These are phyloP conservation scores for Noctuana brunneofusca DNA, from an alignment of 2,888 invertebrate species.

Conservation along the genomic window DNA sequence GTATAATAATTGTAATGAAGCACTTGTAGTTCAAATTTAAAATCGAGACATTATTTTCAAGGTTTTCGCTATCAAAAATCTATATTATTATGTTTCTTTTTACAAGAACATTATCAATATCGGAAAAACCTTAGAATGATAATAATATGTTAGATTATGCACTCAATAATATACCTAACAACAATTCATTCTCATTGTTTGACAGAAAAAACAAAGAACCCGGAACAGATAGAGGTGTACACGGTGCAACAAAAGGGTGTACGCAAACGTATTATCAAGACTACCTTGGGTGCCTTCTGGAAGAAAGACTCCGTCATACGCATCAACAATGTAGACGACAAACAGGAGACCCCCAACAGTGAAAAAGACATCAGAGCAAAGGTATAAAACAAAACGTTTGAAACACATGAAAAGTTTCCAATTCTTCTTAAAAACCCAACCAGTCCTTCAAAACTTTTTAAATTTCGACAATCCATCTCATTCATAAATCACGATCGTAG, in stretches of 20 bases:
- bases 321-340: constrained; percentile 89
- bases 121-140: not conserved
- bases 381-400: constrained; percentile 61
- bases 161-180: not conserved
- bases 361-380: constrained; percentile 87
- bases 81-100: too few relatives aligned
- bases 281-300: constrained; percentile 87
- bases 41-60: too few relatives aligned
- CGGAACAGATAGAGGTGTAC: constrained; percentile 87
- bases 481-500: constrained; percentile 17
- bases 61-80: too few relatives aligned
- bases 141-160: not conserved
- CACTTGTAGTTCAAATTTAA: not conserved
- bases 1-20: not conserved
- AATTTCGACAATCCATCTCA: constrained; percentile 18
- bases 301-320: constrained; percentile 85
- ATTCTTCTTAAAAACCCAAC: constrained; percentile 46
- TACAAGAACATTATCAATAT: not conserved
- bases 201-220: constrained; percentile 88
- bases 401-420: constrained; percentile 61
- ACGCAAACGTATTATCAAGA: constrained; percentile 83
- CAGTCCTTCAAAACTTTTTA: not conserved
- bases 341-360: constrained; percentile 85
- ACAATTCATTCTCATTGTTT: constrained; percentile 44
- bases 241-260: constrained; percentile 84